These are phyloP conservation scores for Steinernema khuongi DNA, from an alignment of 1,140 invertebrate genomes.

Conservation along the genomic window DNA sequence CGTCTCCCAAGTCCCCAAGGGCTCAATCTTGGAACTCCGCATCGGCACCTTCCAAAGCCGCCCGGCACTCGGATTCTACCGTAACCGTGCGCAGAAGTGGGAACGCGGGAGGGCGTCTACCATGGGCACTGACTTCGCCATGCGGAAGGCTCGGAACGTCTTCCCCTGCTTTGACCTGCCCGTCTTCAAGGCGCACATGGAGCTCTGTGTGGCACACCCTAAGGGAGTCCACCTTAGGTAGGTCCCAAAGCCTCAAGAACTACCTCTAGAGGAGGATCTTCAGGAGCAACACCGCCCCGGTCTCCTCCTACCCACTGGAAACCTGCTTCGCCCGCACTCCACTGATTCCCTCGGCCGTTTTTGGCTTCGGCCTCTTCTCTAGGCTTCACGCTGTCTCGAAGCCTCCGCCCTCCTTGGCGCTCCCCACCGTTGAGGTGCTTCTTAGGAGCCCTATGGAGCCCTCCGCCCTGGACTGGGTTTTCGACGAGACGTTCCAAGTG, in stretches of 20 bases:
- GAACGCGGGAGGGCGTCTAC: not conserved
- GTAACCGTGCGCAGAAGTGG: not conserved
- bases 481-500: not conserved
- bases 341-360: not conserved
- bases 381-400: not conserved
- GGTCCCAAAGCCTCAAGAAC: too few species aligned
- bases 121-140: not conserved
- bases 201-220: not conserved
- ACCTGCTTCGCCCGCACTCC: not conserved
- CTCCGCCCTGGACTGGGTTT: not conserved
- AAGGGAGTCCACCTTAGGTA: not conserved
- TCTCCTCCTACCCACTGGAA: not conserved
- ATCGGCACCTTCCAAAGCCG: slow-evolving; percentile 1
- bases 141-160: not conserved
- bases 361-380: not conserved
- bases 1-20: not conserved
- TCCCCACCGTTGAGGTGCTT: not conserved
- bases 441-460: not conserved
- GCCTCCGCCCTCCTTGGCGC: not conserved
- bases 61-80: not conserved
- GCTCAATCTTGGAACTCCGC: not conserved
- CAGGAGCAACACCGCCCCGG: not conserved
- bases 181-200: not conserved
- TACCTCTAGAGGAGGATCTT: not conserved
- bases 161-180: not conserved